Evolutionary conservation across 2,888 invertebrate genomes (phyloP).

Genomic region (Plagodis dolabraria): DNA sequence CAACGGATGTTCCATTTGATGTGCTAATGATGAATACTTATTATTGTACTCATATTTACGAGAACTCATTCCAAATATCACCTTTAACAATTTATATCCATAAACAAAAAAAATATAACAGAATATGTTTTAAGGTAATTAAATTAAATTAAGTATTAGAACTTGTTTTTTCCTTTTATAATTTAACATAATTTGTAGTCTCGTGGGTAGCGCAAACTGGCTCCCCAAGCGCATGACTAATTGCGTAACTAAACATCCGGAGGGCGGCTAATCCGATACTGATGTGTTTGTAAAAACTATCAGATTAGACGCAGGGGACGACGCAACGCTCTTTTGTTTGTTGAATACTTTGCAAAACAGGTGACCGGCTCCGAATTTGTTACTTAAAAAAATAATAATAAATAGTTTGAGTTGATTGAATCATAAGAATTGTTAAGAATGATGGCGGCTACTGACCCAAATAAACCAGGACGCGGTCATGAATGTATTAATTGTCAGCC

Average conservation of each 20-base stretch:
- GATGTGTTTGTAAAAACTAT: conserved; percentile 84
- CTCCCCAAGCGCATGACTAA: conserved; percentile 70
- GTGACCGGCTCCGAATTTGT: conserved; percentile 4
- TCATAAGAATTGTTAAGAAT: too few relatives aligned
- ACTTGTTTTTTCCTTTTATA: too few relatives aligned
- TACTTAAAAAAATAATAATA: background rate
- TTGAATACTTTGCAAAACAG: conserved; percentile 14
- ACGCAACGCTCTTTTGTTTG: conserved; percentile 18
- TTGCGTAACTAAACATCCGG: conserved; percentile 80
- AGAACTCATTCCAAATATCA: too few relatives aligned
- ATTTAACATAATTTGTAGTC: too few relatives aligned
- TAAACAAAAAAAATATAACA: too few relatives aligned
- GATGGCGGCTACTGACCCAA: too few relatives aligned
- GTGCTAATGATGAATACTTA: too few relatives aligned
- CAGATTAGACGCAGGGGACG: conserved; percentile 62
- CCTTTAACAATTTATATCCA: too few relatives aligned
- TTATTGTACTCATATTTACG: too few relatives aligned
- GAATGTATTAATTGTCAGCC: too few relatives aligned
- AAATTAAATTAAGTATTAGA: background rate
- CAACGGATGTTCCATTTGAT: too few relatives aligned
- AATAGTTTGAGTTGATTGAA: background rate
- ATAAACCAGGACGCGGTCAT: too few relatives aligned
- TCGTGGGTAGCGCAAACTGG: conserved; percentile 12
- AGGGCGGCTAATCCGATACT: conserved; percentile 80
- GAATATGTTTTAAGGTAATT: background rate